phyloP scores from a whole-genome alignment of 2,888 invertebrate species.

The Creontiades dilutus region DNA sequence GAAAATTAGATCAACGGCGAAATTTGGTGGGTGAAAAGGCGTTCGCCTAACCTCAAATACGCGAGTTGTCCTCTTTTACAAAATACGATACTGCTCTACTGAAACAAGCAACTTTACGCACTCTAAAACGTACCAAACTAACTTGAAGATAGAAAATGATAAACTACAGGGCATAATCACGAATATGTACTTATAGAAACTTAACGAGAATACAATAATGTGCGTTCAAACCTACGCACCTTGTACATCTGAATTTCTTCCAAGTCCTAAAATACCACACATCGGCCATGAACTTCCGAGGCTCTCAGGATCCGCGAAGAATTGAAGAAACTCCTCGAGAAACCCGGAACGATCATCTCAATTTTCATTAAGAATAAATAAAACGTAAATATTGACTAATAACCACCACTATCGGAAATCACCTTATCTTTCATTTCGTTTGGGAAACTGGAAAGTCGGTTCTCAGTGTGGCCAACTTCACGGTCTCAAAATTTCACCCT shows the following conservation, averaged over 20 bases:
- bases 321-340: neutral
- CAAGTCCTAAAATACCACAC: slow-evolving; percentile 71
- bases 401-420: slow-evolving; percentile 44
- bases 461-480: neutral
- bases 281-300: slow-evolving; percentile 53
- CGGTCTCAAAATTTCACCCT: neutral
- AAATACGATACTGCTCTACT: neutral
- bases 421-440: slow-evolving; percentile 45
- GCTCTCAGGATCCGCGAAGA: neutral
- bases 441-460: neutral
- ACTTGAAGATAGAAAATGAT: neutral
- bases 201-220: neutral
- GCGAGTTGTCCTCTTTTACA: neutral
- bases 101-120: neutral
- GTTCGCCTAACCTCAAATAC: slow-evolving; percentile 21
- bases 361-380: neutral
- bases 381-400: neutral
- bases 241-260: slow-evolving; percentile 73
- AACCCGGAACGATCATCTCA: neutral
- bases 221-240: slow-evolving; percentile 72
- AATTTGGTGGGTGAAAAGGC: neutral
- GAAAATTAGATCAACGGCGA: neutral
- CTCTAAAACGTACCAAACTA: neutral
- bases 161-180: neutral
- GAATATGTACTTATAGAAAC: neutral